These are phyloP conservation scores for Adoxophyes honmai DNA, from an alignment of 1,140 invertebrate species.

Conservation along the genomic window DNA sequence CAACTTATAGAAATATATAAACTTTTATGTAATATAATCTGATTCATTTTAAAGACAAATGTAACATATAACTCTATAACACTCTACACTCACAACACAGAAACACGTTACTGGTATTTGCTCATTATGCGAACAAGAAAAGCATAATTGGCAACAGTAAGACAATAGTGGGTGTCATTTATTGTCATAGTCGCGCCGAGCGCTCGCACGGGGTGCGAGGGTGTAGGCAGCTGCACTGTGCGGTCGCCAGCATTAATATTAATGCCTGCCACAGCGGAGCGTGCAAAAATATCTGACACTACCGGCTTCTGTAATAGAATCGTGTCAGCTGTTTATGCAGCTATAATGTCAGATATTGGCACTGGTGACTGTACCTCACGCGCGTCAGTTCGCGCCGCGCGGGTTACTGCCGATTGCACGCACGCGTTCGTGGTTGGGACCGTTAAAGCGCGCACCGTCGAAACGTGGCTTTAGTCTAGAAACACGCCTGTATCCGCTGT, in stretches of 20 bases:
- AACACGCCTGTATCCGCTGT: background rate
- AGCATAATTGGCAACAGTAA: slow-evolving; percentile 70
- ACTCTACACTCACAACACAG: slow-evolving; percentile 37
- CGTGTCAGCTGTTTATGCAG: too few species aligned
- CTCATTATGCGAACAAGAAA: slow-evolving; percentile 69
- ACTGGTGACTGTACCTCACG: too few species aligned
- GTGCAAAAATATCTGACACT: too few species aligned
- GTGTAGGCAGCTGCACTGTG: background rate
- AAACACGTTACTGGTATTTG: slow-evolving; percentile 59
- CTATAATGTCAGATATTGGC: too few species aligned
- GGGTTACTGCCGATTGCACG: background rate
- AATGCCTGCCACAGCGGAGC: too few species aligned
- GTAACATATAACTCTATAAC: slow-evolving; percentile 20
- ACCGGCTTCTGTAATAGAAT: too few species aligned
- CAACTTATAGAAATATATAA: slow-evolving; percentile 10
- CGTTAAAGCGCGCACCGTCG: background rate
- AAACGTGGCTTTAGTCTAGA: background rate
- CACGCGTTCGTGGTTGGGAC: background rate
- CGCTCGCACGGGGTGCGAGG: background rate
- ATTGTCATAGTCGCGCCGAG: slow-evolving; percentile 29
- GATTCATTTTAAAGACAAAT: slow-evolving; percentile 16
- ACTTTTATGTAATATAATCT: slow-evolving; percentile 15
- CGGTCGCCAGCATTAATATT: too few species aligned
- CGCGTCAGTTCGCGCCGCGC: background rate
- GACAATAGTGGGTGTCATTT: slow-evolving; percentile 67